Evolutionary conservation across 2,888 invertebrate genomes (phyloP).

Genomic region (Drosophila seclusa): DNA sequence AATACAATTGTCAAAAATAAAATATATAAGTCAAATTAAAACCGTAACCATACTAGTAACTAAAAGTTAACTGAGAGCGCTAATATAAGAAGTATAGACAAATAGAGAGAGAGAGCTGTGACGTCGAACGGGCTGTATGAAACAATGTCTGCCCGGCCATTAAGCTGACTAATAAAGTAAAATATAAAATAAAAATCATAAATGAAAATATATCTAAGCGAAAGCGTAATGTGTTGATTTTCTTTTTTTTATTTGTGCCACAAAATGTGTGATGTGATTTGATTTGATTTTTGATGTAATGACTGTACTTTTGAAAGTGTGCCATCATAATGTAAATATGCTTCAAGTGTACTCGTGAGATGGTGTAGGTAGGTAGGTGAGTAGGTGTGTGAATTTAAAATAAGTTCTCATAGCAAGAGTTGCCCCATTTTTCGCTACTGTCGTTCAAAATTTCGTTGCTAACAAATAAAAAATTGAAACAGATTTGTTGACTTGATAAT

Average conservation of each 20-base stretch:
- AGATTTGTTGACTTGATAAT: conserved; percentile 30
- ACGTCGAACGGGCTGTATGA: conserved; percentile 43
- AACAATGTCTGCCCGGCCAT: conserved; percentile 57
- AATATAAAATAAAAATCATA: conserved; percentile 36
- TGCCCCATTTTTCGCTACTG: conserved; percentile 48
- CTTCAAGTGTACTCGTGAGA: conserved; percentile 39
- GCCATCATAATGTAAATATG: conserved; percentile 32
- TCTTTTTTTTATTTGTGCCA: conserved; percentile 35
- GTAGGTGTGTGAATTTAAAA: conserved; percentile 34
- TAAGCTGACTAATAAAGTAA: conserved; percentile 56
- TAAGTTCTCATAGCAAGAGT: conserved; percentile 75
- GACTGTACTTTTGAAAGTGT: conserved; percentile 44
- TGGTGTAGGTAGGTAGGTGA: conserved; percentile 14
- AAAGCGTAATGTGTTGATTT: conserved; percentile 57
- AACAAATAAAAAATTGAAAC: conserved; percentile 8
- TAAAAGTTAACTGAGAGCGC: conserved; percentile 53
- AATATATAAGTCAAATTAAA: conserved; percentile 68
- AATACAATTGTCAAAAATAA: conserved; percentile 81
- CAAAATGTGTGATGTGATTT: conserved; percentile 40
- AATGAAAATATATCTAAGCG: conserved; percentile 55
- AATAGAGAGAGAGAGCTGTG: conserved; percentile 48
- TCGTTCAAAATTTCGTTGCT: conserved; percentile 8
- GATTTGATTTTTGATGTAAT: conserved; percentile 22
- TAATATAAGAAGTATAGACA: conserved; percentile 32
- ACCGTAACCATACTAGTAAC: conserved; percentile 72